These are phyloP conservation scores for Oryzias melastigma DNA, from an alignment of 2,113 vertebrate species.

Conservation along the genomic window DNA sequence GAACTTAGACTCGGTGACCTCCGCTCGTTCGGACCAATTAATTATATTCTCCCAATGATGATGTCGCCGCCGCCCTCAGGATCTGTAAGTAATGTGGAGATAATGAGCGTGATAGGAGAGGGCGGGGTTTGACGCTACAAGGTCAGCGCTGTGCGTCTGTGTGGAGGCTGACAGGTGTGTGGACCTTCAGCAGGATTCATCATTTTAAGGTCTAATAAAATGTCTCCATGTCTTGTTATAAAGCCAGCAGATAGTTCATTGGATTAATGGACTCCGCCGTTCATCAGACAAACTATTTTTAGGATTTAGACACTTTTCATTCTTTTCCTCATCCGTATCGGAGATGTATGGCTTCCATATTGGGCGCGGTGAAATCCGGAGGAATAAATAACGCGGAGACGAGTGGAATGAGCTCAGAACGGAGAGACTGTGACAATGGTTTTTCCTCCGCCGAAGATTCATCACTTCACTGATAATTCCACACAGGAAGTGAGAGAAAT, in stretches of 20 bases:
- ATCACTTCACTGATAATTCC: neutral
- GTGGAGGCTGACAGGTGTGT: too few relatives aligned
- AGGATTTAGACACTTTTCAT: conserved; percentile 39
- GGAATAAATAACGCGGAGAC: conserved; percentile 21
- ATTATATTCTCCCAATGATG: conserved; percentile 17
- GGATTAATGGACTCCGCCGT: conserved; percentile 42
- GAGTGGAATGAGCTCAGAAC: neutral
- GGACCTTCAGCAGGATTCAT: too few relatives aligned
- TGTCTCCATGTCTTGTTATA: neutral
- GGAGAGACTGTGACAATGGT: neutral
- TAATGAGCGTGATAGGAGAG: conserved; percentile 27
- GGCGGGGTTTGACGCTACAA: conserved; percentile 6
- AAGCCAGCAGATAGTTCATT: conserved; percentile 6
- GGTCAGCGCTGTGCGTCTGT: conserved; percentile 1
- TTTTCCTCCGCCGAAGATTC: neutral
- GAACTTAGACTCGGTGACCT: conserved; percentile 31
- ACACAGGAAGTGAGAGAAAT: neutral
- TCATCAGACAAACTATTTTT: conserved; percentile 42
- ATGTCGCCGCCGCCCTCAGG: conserved; percentile 7
- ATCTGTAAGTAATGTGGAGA: conserved; percentile 14
- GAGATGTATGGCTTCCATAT: conserved; percentile 36
- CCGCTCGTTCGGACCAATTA: conserved; percentile 23
- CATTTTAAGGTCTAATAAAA: too few relatives aligned
- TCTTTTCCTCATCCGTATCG: conserved; percentile 4
- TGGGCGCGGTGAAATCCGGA: conserved; percentile 22